Evolutionary conservation across 2,113 vertebrate genomes (phyloP), one percentile per base, ranked within the genome.

Genomic region (Aphyosemion australe): DNA sequence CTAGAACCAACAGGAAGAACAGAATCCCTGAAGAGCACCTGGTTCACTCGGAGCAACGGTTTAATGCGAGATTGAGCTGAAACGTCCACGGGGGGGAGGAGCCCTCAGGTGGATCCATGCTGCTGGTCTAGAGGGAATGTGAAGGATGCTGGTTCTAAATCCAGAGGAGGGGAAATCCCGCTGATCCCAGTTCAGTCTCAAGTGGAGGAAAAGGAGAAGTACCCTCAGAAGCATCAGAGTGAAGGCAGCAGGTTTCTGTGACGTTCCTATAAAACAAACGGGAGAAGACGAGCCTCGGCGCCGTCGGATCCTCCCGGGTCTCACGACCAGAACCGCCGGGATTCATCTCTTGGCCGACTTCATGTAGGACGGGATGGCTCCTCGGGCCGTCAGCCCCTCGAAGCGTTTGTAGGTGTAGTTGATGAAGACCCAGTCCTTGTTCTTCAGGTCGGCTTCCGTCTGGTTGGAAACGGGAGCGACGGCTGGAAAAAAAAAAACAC

Each of bases 401-500:
- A 99, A 99, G 72, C 97, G 96, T 52, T 99, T 99, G 90, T 99
- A 99, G 1, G 97, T 99, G 87, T 99, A 99, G 85, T 99, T 99
- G 91, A 99, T 95, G 90, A 99, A 99, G 87, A 99, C 97, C 97
- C 97, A 99, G 91, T 99, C 97, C 74, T 99, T 99, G 92, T 95
- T 99, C 92, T 99, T 99, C 87, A 97, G 94, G 88, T 99, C 96
- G 0, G 89, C 93, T 85, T 99, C 97, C 0, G 95, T 94, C 58
- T 98, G 97, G 72, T 95, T 98, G 78, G 94, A 94, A 49, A 93
- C 92, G 4, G 80, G 61, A 4, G 83, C 42, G 10, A 54, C 87
- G 88, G 64, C 0, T 11, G 3, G 20, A 34, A 8, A 37, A 26
- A 20, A 0, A 14, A 6, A 47, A 37, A 54, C 10, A 50, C 34